Percentiles rank a stretch among this genome's conserved stretches.
Conservation (phyloP, 2,888 invertebrate genomes). For the Herminia tarsipennalis region DNA sequence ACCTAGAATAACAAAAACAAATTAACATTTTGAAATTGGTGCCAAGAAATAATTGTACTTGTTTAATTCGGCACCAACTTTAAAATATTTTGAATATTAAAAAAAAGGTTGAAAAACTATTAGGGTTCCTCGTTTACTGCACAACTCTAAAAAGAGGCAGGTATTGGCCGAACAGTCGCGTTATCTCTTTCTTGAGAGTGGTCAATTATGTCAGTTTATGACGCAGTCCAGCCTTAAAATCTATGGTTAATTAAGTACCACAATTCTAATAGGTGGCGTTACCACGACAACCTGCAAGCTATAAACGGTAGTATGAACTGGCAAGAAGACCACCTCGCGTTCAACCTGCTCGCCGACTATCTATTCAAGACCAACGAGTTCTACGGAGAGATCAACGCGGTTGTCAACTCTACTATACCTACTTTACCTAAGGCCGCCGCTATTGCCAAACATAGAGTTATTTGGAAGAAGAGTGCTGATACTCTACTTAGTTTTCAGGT, state of each 20-base stretch:
- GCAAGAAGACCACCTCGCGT: constrained; percentile 78
- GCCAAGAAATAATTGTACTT: no score
- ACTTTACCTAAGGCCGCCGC: constrained; percentile 75
- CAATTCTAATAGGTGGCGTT: constrained; percentile 72
- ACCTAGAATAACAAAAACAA: no score
- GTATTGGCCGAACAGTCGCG: no score
- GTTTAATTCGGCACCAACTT: no score
- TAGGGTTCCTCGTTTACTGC: no score
- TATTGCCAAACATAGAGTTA: constrained; percentile 72
- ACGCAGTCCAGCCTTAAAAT: no score
- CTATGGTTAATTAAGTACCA: not conserved
- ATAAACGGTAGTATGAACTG: constrained; percentile 83
- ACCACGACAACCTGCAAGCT: constrained; percentile 80
- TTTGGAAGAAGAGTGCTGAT: constrained; percentile 81
- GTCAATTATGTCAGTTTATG: no score
- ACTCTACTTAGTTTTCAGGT: constrained; percentile 81
- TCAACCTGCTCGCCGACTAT: constrained; percentile 77
- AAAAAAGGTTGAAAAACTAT: no score
- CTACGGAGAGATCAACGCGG: constrained; percentile 75
- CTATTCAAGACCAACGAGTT: constrained; percentile 78
- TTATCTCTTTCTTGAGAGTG: no score
- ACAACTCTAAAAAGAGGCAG: no score
- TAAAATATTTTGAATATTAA: no score
- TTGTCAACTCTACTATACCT: constrained; percentile 78
- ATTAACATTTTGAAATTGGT: no score